Evolutionary conservation across 2,888 invertebrate species (phyloP), one percentile per base, ranked within the genome.

Genomic region (Eucera pruinosa): DNA sequence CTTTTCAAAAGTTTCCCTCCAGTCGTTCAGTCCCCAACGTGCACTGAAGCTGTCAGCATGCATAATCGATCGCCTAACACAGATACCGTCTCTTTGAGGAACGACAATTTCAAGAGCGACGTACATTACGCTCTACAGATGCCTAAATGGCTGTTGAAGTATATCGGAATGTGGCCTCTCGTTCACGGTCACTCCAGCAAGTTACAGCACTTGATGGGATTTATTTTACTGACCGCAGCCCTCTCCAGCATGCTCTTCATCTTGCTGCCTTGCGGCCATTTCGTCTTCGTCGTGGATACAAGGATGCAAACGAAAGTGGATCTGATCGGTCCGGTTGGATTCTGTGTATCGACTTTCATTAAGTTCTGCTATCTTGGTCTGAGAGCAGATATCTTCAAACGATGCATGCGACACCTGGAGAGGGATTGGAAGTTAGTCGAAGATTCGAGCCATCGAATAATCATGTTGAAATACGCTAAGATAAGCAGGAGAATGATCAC

Each of bases 161-260:
- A 85, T 0, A 78, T 90, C 11, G 90, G 90, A 6, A 72, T 86
- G 15, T 90, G 90, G 90, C 82, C 87, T 0, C 20, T 69, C 9
- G 48, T 82, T 1, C 48, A 61, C 7, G 39, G 25, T 36, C 57
- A 48, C 1, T 18, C 58, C 7, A 81, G 79, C 25, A 75, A 76
- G 60, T 3, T 6, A 0, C 20, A 66, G 55, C 61, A 78, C 77
- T 57, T 27, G 41, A 81, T n/a, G 58, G 68, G 23, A 7, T 1
- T 55, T 0, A 11, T 71, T 7, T 7, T 55, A 1, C 2, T 18
- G 0, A 9, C 2, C 61, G 65, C 15, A 33, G 33, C 33, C 4
- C 39, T 47, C 7, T 65, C 23, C 4, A 9, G 11, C 3, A 11
- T 80, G n/a, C 15, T 60, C 9, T 69, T 80, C 45, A 25, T 76